Percentiles rank a stretch among this genome's conserved stretches.
These are phyloP conservation scores for Rhabdomys dilectus DNA, from an alignment of 2,113 vertebrate genomes.

Conservation along the genomic window DNA sequence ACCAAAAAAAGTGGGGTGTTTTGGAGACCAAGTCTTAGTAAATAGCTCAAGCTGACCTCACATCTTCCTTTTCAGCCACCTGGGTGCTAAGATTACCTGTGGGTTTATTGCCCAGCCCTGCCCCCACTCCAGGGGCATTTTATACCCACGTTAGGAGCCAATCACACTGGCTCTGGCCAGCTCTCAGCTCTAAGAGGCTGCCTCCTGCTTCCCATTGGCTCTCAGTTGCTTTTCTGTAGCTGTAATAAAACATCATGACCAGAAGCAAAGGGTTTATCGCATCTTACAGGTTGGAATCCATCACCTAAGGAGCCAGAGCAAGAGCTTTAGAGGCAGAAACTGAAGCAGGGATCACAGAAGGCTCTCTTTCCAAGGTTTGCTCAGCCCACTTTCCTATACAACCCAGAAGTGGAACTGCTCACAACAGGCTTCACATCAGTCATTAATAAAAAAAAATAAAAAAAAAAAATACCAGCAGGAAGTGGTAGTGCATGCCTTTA, in stretches of 20 bases:
- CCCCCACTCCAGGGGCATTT: neutral
- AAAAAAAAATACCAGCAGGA: neutral
- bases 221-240: neutral
- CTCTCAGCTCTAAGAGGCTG: no score
- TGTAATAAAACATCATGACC: neutral
- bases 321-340: neutral
- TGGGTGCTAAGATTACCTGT: neutral
- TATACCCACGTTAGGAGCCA: neutral
- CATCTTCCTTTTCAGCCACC: neutral
- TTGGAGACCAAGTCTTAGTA: neutral
- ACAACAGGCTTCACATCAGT: neutral
- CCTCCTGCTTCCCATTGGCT: no score
- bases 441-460: neutral
- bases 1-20: neutral
- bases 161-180: neutral
- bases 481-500: neutral
- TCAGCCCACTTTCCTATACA: neutral
- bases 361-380: neutral
- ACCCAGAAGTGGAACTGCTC: neutral
- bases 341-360: neutral
- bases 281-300: neutral
- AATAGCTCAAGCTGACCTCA: neutral
- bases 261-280: neutral
- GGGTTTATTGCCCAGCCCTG: neutral
- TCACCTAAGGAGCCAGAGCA: neutral